Evolutionary conservation across 37 sponge, comb jelly and placozoan species (phyloP).

Genomic region (Spongilla lacustris): DNA sequence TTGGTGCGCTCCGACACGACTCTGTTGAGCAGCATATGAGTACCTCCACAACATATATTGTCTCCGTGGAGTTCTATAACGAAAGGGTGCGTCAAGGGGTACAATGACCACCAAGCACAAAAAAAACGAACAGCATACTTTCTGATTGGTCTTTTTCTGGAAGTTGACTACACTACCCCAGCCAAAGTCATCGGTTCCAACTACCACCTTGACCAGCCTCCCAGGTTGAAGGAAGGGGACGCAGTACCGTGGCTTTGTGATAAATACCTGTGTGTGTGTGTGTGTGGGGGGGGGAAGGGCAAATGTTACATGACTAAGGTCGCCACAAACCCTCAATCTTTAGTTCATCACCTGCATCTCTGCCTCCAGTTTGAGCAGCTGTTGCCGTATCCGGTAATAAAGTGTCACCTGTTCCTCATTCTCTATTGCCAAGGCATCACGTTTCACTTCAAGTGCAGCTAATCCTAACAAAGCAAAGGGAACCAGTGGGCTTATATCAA

Average conservation of each 20-base stretch:
- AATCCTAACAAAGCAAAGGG: constrained; percentile 46
- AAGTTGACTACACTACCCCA: constrained; percentile 97
- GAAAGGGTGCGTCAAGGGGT: neutral
- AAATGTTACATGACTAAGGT: neutral
- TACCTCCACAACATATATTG: constrained; percentile 86
- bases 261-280: constrained; percentile 32
- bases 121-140: constrained; percentile 14
- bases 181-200: constrained; percentile 87
- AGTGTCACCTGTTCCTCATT: constrained; percentile 80
- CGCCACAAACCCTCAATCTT: neutral
- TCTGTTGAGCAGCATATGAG: constrained; percentile 79
- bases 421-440: constrained; percentile 72
- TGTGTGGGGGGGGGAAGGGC: too few species aligned
- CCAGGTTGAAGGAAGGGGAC: constrained; percentile 98
- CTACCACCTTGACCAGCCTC: constrained; percentile 77
- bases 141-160: constrained; percentile 90
- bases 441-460: constrained; percentile 60
- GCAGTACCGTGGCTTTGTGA: constrained; percentile 80
- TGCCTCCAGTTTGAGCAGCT: constrained; percentile 71
- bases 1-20: constrained; percentile 58
- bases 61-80: constrained; percentile 56
- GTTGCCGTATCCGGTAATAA: constrained; percentile 90
- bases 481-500: neutral
- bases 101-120: too few species aligned
- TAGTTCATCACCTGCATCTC: constrained; percentile 74